A percentile compares a stretch with the other conserved stretches of the same genome.
phyloP scores from a whole-genome alignment of 2,888 invertebrate genomes.

The Linhomoeus sp. region DNA sequence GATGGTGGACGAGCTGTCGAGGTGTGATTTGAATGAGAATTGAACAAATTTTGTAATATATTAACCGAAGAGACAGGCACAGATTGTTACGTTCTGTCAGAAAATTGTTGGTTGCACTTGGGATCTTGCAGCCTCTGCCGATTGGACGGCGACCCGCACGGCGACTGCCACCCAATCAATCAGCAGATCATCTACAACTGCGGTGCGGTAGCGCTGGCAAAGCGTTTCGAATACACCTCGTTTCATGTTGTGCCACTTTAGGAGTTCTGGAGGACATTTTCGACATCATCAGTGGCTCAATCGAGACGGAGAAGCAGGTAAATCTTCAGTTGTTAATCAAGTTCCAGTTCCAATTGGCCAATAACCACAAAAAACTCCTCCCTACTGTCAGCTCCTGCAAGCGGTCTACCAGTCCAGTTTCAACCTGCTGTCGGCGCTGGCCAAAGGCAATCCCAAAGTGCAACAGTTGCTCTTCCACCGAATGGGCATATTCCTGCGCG shows the following conservation, averaged over 20 bases:
- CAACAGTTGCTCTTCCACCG: conserved; percentile 3
- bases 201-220: conserved; percentile 12
- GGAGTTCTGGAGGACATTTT: conserved; percentile 23
- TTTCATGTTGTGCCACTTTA: not conserved
- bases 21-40: conserved; percentile 9
- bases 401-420: conserved; percentile 2
- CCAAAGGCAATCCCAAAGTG: not conserved
- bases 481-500: not conserved
- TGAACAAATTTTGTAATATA: not conserved
- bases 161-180: conserved; percentile 30
- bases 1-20: conserved; percentile 17
- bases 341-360: too few species aligned
- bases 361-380: not conserved
- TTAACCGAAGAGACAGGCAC: too few species aligned
- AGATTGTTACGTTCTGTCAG: too few species aligned
- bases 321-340: too few species aligned
- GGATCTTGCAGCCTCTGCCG: conserved; percentile 23
- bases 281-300: conserved; percentile 19
- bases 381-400: not conserved
- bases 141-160: conserved; percentile 22
- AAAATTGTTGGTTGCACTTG: not conserved
- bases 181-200: conserved; percentile 31
- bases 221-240: too few species aligned
- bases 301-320: conserved; percentile 9
- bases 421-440: not conserved